phyloP scores from a whole-genome alignment of 2,888 invertebrate genomes.

The Pterobdella sp. region DNA sequence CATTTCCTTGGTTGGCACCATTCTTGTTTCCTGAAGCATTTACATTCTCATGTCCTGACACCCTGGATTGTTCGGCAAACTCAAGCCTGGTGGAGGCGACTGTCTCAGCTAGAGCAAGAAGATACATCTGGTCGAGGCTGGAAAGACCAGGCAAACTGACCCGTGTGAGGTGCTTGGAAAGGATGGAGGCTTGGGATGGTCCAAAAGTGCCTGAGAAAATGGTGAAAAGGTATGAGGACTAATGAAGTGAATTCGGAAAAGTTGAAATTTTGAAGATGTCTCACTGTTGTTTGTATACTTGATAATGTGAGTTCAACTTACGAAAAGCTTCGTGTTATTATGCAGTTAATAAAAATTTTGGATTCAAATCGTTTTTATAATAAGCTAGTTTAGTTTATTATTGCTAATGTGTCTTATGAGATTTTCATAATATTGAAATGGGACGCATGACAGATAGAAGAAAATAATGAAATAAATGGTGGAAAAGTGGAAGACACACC shows the following conservation, averaged over 20 bases:
- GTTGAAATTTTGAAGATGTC: neutral
- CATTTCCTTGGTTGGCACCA: neutral
- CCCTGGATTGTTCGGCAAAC: slow-evolving; percentile 41
- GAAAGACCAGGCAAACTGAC: slow-evolving; percentile 66
- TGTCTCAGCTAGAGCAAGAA: slow-evolving; percentile 94
- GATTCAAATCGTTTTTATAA: too few species aligned
- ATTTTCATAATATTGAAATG: too few species aligned
- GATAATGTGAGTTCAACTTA: neutral
- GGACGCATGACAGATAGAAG: too few species aligned
- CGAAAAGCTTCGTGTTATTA: neutral
- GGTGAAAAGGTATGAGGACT: neutral
- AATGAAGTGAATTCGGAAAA: neutral
- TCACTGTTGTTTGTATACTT: too few species aligned
- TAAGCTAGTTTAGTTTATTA: neutral
- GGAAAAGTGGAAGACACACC: neutral
- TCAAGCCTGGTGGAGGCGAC: slow-evolving; percentile 58
- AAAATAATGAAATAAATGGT: too few species aligned
- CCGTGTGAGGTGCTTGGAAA: slow-evolving; percentile 69
- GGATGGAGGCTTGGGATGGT: slow-evolving; percentile 41
- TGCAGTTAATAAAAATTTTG: neutral
- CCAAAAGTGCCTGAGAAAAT: slow-evolving; percentile 40
- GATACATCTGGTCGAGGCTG: slow-evolving; percentile 96
- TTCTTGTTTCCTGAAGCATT: neutral
- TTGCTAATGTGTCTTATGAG: slow-evolving; percentile 4
- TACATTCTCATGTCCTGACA: neutral